Evolutionary conservation across 64 coral and sea anemone species (phyloP), one percentile per base, ranked within the genome.

Genomic region (Stichodactyla helianthus): DNA sequence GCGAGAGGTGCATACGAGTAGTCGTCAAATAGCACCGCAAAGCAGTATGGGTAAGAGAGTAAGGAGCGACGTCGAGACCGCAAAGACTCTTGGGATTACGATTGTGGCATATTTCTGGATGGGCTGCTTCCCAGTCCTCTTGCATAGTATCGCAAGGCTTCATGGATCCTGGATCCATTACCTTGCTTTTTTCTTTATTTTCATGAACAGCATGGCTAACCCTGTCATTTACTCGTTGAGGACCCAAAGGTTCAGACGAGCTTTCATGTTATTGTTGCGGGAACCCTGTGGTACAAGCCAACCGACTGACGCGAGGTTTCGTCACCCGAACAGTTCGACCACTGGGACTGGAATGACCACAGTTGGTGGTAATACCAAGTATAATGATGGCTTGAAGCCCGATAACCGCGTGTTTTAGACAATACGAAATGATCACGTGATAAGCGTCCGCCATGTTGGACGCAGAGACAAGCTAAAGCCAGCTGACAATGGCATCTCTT

Each of bases 181-280:
- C 25, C 74, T 89, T 13, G 91, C 91, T 4, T 93, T 81, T 82
- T 93, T 93, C 77, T 88, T 93, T 50, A 84, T 57, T 5, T 79
- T 88, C 50, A 77, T 89, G 82, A 93, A 89, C 87, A 89, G 91
- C 63, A 89, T 89, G 91, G 83, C 76, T 2, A 93, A 93, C 82
- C 91, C 91, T 7, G 70, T 93, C 5, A 93, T 93, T 79, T 93
- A 89, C 51, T 89, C 91, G 15, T 53, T 93, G 6, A 71, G 88
- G 19, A 82, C 91, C 15, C 67, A 51, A 3, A 64, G 91, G 79
- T 93, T 93, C n/a, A 79, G 91, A 31, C 56, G 12, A 51, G 91
- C 91, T 8, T 89, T 93, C 10, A 7, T 52, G 6, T 15, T 93
- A 13, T 26, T 89, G 0, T 62, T 93, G 11, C 86, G 80, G 82